These are phyloP conservation scores for Hypolimnas misippus DNA, from an alignment of 2,888 invertebrate species.

Conservation along the genomic window DNA sequence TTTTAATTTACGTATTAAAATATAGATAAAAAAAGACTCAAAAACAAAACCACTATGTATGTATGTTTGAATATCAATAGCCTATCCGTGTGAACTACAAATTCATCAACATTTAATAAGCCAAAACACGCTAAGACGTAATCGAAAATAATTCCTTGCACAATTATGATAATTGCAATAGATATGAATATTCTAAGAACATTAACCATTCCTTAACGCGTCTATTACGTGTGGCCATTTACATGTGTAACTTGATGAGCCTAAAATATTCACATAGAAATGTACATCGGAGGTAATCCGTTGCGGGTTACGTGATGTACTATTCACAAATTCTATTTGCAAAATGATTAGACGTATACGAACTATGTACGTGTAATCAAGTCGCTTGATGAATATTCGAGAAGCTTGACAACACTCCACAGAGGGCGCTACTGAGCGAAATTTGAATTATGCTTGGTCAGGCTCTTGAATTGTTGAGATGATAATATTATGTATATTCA, in stretches of 20 bases:
- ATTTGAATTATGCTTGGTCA: conserved; percentile 66
- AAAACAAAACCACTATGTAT: no score
- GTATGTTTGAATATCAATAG: not conserved
- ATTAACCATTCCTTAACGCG: conserved; percentile 13
- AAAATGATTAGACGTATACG: conserved; percentile 37
- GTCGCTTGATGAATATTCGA: conserved; percentile 75
- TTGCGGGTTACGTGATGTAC: conserved; percentile 24
- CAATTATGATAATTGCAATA: conserved; percentile 4
- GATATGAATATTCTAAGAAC: conserved; percentile 7
- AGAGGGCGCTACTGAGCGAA: conserved; percentile 57
- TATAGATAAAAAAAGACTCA: not conserved
- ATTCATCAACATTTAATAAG: conserved; percentile 2
- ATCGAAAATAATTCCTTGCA: not conserved
- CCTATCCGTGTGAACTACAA: not conserved
- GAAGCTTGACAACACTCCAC: conserved; percentile 53
- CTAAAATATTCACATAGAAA: conserved; percentile 31
- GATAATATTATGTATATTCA: conserved; percentile 36
- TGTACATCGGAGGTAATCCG: conserved; percentile 27
- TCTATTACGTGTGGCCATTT: conserved; percentile 5
- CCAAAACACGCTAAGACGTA: not conserved
- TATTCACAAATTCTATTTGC: conserved; percentile 41
- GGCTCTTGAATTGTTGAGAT: conserved; percentile 24
- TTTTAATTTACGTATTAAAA: no score
- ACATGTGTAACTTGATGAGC: conserved; percentile 6
- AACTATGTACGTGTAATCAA: conserved; percentile 55